These are phyloP conservation scores for Lasioglossum malachurum DNA, from an alignment of 2,888 invertebrate species.

Conservation along the genomic window DNA sequence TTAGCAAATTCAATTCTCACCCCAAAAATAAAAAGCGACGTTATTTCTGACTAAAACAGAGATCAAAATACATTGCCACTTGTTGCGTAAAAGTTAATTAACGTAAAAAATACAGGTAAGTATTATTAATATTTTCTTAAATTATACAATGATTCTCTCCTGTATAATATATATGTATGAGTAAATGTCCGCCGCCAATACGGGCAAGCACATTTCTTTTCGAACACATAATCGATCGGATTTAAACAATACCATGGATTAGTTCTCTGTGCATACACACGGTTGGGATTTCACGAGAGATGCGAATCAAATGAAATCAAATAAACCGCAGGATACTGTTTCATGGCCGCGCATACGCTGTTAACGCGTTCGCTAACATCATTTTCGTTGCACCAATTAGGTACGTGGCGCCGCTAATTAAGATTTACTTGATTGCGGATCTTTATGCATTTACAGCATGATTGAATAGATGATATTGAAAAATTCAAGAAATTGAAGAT, in stretches of 20 bases:
- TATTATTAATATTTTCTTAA: constrained; percentile 78
- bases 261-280: constrained; percentile 58
- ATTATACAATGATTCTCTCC: constrained; percentile 73
- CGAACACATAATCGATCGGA: constrained; percentile 78
- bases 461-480: too few relatives aligned
- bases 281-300: constrained; percentile 54
- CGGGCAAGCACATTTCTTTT: constrained; percentile 79
- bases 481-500: too few relatives aligned
- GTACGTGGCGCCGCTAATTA: neutral
- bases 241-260: constrained; percentile 71
- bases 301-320: constrained; percentile 65
- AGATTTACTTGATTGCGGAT: too few relatives aligned
- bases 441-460: too few relatives aligned
- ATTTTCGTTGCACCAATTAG: neutral
- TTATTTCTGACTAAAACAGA: constrained; percentile 90
- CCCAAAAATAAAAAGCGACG: constrained; percentile 84
- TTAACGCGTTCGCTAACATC: constrained; percentile 14
- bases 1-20: constrained; percentile 79
- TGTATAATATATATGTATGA: constrained; percentile 73
- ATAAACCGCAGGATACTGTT: constrained; percentile 38
- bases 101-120: constrained; percentile 83
- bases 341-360: constrained; percentile 60
- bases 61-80: constrained; percentile 90
- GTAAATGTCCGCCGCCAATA: constrained; percentile 75
- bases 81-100: constrained; percentile 85